Evolutionary conservation across 2,113 vertebrate genomes (phyloP).

Genomic region (Vulpes vulpes): DNA sequence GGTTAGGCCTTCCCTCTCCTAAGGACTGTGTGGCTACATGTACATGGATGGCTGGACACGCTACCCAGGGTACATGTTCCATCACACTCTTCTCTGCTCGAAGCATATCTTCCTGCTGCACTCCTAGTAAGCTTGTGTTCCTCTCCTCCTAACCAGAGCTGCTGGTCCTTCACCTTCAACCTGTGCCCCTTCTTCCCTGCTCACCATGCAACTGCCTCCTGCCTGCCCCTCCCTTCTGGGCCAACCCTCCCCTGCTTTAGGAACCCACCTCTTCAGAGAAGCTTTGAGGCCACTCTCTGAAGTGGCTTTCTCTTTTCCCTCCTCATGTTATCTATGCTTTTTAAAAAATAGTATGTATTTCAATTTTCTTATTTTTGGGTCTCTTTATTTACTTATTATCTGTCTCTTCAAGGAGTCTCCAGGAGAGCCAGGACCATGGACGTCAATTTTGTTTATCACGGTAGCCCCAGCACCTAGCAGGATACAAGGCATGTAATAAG

Average conservation of each 20-base stretch:
- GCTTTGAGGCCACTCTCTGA: neutral
- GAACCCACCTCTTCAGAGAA: neutral
- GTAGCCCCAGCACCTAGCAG: neutral
- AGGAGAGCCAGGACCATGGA: neutral
- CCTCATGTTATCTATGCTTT: neutral
- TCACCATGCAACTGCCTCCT: neutral
- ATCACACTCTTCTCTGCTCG: neutral
- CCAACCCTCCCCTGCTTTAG: no score
- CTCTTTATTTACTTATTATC: neutral
- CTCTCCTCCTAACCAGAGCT: neutral
- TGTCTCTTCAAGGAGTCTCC: neutral
- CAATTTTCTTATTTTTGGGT: neutral
- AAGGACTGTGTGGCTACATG: fast-evolving
- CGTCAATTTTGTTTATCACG: neutral
- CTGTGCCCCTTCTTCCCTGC: neutral
- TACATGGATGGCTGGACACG: fast-evolving
- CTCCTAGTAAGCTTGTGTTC: neutral
- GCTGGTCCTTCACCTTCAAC: fast-evolving
- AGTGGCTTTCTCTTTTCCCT: neutral
- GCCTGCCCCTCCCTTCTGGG: no score
- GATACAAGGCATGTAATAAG: neutral
- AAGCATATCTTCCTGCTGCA: neutral
- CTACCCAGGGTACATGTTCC: neutral
- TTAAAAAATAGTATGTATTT: neutral
- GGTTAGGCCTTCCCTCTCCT: neutral